phyloP scores from a whole-genome alignment of 2,888 invertebrate genomes.

The Tuberolachnus salignus region DNA sequence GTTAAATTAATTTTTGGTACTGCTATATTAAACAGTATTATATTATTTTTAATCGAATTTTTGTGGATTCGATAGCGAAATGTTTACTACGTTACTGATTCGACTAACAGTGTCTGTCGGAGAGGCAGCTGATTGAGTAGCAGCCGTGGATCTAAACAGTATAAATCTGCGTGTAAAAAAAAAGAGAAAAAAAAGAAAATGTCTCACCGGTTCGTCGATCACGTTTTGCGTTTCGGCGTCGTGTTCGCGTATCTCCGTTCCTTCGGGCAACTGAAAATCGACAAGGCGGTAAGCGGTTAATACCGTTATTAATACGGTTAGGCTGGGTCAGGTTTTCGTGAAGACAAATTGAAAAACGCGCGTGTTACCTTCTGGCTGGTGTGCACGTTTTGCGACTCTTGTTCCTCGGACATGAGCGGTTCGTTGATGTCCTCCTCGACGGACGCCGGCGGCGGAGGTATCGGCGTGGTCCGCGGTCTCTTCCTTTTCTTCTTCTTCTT shows the following conservation, averaged over 20 bases:
- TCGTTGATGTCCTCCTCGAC: slow-evolving; percentile 24
- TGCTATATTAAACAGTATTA: no score
- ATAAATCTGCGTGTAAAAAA: no score
- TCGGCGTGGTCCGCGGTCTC: not conserved
- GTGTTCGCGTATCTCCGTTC: not conserved
- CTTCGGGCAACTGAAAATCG: slow-evolving; percentile 34
- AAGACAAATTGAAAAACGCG: no score
- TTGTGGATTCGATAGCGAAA: no score
- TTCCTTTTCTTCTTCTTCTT: slow-evolving; percentile 1
- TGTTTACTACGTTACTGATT: no score
- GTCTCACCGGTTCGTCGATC: slow-evolving; percentile 22
- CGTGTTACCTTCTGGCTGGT: slow-evolving; percentile 18
- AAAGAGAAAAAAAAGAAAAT: not conserved
- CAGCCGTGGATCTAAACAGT: no score
- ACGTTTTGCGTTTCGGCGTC: slow-evolving; percentile 19
- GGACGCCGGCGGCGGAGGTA: not conserved
- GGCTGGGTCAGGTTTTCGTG: no score
- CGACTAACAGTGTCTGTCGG: no score
- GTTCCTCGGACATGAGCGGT: slow-evolving; percentile 33
- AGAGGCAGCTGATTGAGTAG: no score
- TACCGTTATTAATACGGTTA: not conserved
- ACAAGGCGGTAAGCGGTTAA: not conserved
- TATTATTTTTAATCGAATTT: no score
- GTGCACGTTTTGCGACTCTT: slow-evolving; percentile 38
- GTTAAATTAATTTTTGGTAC: no score